Evolutionary conservation across 2,888 invertebrate species (phyloP).

Genomic region (Hyalella azteca): DNA sequence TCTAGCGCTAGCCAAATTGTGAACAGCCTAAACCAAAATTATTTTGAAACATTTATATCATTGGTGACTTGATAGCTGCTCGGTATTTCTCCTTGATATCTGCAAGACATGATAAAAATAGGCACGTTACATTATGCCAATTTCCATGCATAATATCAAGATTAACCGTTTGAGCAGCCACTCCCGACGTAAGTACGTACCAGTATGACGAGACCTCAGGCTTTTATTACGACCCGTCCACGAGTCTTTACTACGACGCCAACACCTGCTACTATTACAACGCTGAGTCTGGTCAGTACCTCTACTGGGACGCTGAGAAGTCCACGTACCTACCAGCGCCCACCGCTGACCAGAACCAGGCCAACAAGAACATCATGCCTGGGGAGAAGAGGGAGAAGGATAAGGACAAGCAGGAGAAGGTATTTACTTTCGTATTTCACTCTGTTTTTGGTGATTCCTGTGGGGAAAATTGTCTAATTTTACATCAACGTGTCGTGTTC

Average conservation of each 20-base stretch:
- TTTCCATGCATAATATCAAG: background rate
- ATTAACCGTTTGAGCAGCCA: constrained; percentile 59
- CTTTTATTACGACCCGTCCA: constrained; percentile 91
- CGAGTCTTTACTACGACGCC: constrained; percentile 95
- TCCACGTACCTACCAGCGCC: constrained; percentile 64
- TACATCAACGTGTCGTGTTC: no score
- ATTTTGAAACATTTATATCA: background rate
- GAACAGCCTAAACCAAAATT: background rate
- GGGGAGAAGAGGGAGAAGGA: constrained; percentile 74
- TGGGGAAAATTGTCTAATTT: no score
- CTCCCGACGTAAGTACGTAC: constrained; percentile 88
- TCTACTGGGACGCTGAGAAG: constrained; percentile 85
- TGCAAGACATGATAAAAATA: no score
- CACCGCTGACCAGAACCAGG: constrained; percentile 58
- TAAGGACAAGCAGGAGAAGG: constrained; percentile 63
- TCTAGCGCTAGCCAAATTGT: background rate
- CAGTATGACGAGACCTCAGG: constrained; percentile 94
- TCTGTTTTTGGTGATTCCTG: no score
- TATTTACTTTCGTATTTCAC: no score
- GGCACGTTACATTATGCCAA: no score
- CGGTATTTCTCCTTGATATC: no score
- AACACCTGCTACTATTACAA: constrained; percentile 97
- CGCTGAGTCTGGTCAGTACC: constrained; percentile 84
- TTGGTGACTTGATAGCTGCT: no score
- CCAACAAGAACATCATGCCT: constrained; percentile 63